phyloP scores from a whole-genome alignment of 2,797 vertebrate species.

The Zenarchopterus dispar region DNA sequence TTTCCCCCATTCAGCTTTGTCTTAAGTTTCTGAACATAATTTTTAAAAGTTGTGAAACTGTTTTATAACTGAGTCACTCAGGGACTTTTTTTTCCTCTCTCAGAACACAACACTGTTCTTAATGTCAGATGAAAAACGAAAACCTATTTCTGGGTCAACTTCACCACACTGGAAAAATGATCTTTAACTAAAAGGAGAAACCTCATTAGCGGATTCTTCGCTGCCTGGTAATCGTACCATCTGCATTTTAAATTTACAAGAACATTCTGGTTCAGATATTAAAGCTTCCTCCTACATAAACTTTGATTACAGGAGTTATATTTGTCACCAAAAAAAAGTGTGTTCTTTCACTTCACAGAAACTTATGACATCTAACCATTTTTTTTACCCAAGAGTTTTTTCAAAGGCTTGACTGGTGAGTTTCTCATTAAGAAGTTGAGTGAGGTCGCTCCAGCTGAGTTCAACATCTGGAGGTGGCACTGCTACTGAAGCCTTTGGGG shows the following conservation, averaged over 20 bases:
- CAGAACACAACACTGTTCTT: too few relatives aligned
- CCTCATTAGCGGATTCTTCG: too few relatives aligned
- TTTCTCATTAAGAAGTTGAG: conserved; percentile 57
- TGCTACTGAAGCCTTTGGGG: fast-evolving
- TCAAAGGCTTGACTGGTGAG: conserved; percentile 50
- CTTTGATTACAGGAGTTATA: not conserved
- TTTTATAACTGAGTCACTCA: too few relatives aligned
- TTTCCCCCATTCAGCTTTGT: fast-evolving
- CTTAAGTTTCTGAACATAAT: not conserved
- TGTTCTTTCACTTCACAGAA: not conserved
- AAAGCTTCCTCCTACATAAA: not conserved
- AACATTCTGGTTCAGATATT: not conserved
- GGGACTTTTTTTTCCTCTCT: too few relatives aligned
- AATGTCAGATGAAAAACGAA: too few relatives aligned
- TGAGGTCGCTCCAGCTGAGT: conserved; percentile 81
- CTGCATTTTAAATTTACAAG: too few relatives aligned
- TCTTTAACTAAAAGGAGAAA: too few relatives aligned
- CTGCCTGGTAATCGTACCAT: too few relatives aligned
- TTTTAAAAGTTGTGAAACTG: not conserved
- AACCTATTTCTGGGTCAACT: too few relatives aligned
- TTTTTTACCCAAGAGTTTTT: conserved; percentile 47
- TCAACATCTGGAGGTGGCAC: not conserved
- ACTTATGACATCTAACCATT: not conserved
- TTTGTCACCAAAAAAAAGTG: too few relatives aligned
- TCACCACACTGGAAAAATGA: too few relatives aligned